phyloP scores from a whole-genome alignment of 2,113 vertebrate genomes.

The Actenoides hombroni region DNA sequence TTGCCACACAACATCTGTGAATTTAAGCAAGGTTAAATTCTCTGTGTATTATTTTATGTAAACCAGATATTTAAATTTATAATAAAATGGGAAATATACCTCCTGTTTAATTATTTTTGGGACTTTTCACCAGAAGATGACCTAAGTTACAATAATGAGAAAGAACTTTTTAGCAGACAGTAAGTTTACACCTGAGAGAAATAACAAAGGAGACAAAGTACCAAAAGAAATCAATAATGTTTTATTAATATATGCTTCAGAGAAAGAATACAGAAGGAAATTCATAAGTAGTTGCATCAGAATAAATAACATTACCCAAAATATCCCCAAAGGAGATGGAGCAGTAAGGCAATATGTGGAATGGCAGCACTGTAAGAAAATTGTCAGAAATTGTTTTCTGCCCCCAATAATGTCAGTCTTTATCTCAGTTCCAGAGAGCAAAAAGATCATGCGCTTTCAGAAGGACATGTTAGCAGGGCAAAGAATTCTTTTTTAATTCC shows the following conservation, averaged over 20 bases:
- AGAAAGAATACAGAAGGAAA: constrained; percentile 55
- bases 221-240: neutral
- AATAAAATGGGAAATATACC: neutral
- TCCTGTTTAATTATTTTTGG: neutral
- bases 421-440: constrained; percentile 9
- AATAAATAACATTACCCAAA: constrained; percentile 22
- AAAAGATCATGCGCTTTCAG: neutral
- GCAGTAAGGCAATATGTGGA: neutral
- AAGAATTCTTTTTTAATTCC: neutral
- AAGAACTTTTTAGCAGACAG: neutral
- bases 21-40: neutral
- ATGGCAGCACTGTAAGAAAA: constrained; percentile 3
- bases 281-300: neutral
- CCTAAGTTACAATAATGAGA: neutral
- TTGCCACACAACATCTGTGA: neutral
- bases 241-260: constrained; percentile 71
- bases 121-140: neutral
- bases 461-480: neutral
- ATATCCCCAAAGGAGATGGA: neutral
- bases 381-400: constrained; percentile 32
- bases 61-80: neutral
- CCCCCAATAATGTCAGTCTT: neutral
- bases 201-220: constrained; percentile 59
- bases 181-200: constrained; percentile 20
- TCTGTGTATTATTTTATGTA: neutral